Base-by-base conservation (phyloP, 2,888 invertebrate genomes). In the Erpobdella octoculata region DNA sequence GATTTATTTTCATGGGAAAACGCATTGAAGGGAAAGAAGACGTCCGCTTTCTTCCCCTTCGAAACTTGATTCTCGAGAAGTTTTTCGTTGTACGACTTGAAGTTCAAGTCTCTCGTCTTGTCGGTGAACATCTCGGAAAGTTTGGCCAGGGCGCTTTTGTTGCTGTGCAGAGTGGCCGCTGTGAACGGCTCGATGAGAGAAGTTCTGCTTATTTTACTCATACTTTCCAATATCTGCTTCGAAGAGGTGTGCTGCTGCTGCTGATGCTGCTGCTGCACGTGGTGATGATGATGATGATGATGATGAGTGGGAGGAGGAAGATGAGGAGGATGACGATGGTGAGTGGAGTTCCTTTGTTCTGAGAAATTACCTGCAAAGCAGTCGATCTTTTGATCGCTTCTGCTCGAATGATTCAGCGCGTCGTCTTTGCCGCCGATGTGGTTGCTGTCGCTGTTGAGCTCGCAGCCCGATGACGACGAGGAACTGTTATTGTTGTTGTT, bases 61-160 rank as follows among this genome's bases (percentile, higher is more conserved):
- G 25, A 18, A 28, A 15, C 18, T 21, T n/a, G 48, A 41, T 38
- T 28, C 25, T 46, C 46, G 15, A 41, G 33, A 25, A 68, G 31
- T 28, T 28, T 38, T n/a, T 36, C 68, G 25, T 28, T 31, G 36
- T 46, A 31, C 15, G 31, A n/a, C n/a, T 68, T 46, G 41, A 35
- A 25, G 31, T 31, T 31, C 8, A 25, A 15, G n/a, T 31, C 68
- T 46, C 35, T 41, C 18, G n/a, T 31, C 48, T 31, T 41, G 15
- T 48, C 41, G n/a, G 48, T 25, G 48, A 68, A 68, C 68, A 68
- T 68, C 48, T 68, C 68, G 15, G 68, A 36, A 31, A 68, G 48
- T 46, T 68, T 68, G 0, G 36, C 68, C 68, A 68, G 18, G 1
- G 68, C 68, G 37, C 48, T 68, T 46, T 33, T 68, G 21, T 46